phyloP scores from a whole-genome alignment of 2,888 invertebrate species.

The Ophion ellenae region DNA sequence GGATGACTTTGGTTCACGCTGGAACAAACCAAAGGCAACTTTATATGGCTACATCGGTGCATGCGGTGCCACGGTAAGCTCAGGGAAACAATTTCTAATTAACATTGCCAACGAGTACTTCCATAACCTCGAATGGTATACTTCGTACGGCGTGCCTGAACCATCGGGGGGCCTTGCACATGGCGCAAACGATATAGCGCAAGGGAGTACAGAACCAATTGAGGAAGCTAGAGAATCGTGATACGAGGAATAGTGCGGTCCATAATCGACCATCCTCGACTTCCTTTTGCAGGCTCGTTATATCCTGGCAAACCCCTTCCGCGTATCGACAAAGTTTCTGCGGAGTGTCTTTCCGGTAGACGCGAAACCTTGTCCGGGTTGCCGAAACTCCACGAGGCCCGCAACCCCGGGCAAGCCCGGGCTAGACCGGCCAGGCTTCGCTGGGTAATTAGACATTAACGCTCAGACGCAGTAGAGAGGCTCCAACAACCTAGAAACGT shows the following conservation, averaged over 20 bases:
- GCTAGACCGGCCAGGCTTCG: conserved; percentile 64
- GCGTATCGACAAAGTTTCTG: conserved; percentile 75
- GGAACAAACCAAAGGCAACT: conserved; percentile 2
- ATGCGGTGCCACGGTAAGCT: conserved; percentile 52
- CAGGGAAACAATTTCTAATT: conserved; percentile 64
- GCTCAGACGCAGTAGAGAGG: conserved; percentile 13
- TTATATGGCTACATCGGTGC: conserved; percentile 9
- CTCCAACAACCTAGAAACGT: conserved; percentile 6
- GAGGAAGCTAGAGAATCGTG: conserved; percentile 9
- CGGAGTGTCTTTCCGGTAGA: conserved; percentile 72
- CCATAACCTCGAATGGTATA: conserved; percentile 58
- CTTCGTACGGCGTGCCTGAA: conserved; percentile 35
- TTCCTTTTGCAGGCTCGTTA: conserved; percentile 40
- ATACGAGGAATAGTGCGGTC: conserved; percentile 48
- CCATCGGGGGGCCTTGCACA: conserved; percentile 47
- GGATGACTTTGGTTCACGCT: conserved; percentile 4
- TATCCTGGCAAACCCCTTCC: conserved; percentile 62
- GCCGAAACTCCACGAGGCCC: conserved; percentile 55
- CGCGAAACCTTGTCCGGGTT: not conserved
- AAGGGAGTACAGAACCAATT: conserved; percentile 7
- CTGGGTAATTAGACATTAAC: conserved; percentile 77
- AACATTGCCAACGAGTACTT: conserved; percentile 59
- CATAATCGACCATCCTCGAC: conserved; percentile 55
- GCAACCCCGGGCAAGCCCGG: conserved; percentile 26
- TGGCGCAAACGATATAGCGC: conserved; percentile 47